Evolutionary conservation across 2,888 invertebrate species (phyloP).

Genomic region (Buathra laborator): DNA sequence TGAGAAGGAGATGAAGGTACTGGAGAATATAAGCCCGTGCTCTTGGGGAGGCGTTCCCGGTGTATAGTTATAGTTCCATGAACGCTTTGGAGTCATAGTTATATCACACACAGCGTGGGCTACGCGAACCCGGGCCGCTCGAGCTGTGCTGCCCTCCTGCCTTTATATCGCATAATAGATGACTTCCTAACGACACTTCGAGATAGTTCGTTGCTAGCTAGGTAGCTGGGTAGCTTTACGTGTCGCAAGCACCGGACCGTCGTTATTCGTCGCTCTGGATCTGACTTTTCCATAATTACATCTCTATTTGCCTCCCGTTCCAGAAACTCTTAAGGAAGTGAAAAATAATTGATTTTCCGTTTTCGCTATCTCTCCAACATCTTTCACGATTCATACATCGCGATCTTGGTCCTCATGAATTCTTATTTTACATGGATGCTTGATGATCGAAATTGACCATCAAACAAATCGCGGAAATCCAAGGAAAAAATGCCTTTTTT

Average conservation of each 20-base stretch:
- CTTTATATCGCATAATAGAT: slow-evolving; percentile 79
- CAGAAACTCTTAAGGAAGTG: slow-evolving; percentile 67
- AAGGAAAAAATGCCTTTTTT: not conserved
- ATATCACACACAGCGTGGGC: slow-evolving; percentile 72
- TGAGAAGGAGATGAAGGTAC: slow-evolving; percentile 59
- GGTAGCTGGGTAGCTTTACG: slow-evolving; percentile 40
- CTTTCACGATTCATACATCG: too few relatives aligned
- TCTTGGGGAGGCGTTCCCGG: slow-evolving; percentile 76
- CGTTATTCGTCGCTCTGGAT: slow-evolving; percentile 67
- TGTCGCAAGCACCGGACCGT: slow-evolving; percentile 25
- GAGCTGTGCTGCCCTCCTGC: slow-evolving; percentile 71
- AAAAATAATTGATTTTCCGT: slow-evolving; percentile 77
- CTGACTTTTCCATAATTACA: slow-evolving; percentile 17
- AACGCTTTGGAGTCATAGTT: slow-evolving; percentile 25
- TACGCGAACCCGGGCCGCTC: slow-evolving; percentile 65
- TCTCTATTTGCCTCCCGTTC: not conserved
- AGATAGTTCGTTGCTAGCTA: slow-evolving; percentile 79
- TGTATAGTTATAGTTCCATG: slow-evolving; percentile 65
- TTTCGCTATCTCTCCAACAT: too few relatives aligned
- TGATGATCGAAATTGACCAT: not conserved
- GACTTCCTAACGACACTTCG: slow-evolving; percentile 83
- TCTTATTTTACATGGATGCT: too few relatives aligned
- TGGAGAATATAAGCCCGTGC: slow-evolving; percentile 69
- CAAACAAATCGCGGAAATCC: not conserved
- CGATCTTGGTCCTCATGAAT: too few relatives aligned